These are phyloP conservation scores for Dipus sagitta DNA, from an alignment of 2,797 vertebrate genomes.

Conservation along the genomic window DNA sequence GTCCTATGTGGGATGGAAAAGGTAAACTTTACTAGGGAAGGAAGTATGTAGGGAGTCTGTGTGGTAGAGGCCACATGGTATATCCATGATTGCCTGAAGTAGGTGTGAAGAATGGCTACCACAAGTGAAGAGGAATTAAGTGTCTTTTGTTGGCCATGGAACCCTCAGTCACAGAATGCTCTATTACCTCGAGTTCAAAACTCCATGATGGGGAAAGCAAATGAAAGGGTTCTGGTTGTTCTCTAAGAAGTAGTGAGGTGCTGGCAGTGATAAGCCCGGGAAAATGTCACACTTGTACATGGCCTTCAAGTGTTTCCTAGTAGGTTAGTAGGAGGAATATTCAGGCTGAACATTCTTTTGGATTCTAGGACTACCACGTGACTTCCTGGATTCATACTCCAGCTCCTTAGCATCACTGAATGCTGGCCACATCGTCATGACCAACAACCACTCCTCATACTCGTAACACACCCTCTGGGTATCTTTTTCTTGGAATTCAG, in stretches of 20 bases:
- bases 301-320: neutral
- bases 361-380: neutral
- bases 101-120: neutral
- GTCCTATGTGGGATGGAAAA: neutral
- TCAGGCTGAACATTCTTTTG: too few relatives aligned
- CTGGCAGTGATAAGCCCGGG: neutral
- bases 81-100: neutral
- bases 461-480: fast-evolving
- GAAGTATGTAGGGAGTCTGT: neutral
- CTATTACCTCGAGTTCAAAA: neutral
- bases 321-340: neutral
- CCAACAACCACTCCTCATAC: neutral
- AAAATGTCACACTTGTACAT: neutral
- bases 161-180: neutral
- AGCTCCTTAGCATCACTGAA: neutral
- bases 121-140: neutral
- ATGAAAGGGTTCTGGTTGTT: neutral
- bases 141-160: neutral
- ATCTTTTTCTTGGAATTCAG: neutral
- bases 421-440: neutral
- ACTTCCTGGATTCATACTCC: neutral
- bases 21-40: neutral
- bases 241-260: neutral
- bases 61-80: too few relatives aligned
- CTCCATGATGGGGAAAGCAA: neutral